A percentile compares a stretch with the other conserved stretches of the same genome.
Evolutionary conservation across 2,888 invertebrate genomes (phyloP).

Genomic region (Acanthoscelides obtectus): DNA sequence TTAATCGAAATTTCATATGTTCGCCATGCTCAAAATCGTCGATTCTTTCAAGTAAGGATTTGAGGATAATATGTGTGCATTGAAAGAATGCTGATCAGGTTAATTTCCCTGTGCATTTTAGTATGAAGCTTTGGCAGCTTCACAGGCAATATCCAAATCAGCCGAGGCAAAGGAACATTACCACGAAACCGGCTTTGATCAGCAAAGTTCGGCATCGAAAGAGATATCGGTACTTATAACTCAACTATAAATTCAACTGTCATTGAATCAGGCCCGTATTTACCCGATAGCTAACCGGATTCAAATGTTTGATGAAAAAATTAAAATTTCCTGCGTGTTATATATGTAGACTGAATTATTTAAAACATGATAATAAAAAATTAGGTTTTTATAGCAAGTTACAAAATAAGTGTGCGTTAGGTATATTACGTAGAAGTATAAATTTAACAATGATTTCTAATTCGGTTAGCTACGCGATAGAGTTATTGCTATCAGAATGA

Average conservation of each 20-base stretch:
- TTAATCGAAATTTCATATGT: neutral
- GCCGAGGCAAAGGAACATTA: constrained; percentile 36
- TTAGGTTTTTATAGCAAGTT: too few relatives aligned
- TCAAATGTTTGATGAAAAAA: too few relatives aligned
- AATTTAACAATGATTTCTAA: too few relatives aligned
- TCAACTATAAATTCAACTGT: neutral
- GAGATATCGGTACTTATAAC: constrained; percentile 47
- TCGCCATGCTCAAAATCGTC: neutral
- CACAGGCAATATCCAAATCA: constrained; percentile 33
- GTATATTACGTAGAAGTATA: too few relatives aligned
- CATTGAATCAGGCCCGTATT: neutral
- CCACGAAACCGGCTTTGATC: constrained; percentile 46
- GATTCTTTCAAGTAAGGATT: neutral
- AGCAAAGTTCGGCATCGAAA: constrained; percentile 33
- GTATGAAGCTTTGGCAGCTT: constrained; percentile 42
- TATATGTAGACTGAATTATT: too few relatives aligned
- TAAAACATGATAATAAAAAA: too few relatives aligned
- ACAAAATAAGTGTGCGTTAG: too few relatives aligned
- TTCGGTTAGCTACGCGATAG: neutral
- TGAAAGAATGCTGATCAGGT: constrained; percentile 8
- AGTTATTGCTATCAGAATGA: neutral
- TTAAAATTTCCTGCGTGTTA: too few relatives aligned
- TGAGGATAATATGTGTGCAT: neutral
- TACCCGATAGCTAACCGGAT: neutral
- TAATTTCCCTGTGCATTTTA: constrained; percentile 36